Base-by-base conservation (phyloP, 2,888 invertebrate genomes). In the Epinotia bilunana region DNA sequence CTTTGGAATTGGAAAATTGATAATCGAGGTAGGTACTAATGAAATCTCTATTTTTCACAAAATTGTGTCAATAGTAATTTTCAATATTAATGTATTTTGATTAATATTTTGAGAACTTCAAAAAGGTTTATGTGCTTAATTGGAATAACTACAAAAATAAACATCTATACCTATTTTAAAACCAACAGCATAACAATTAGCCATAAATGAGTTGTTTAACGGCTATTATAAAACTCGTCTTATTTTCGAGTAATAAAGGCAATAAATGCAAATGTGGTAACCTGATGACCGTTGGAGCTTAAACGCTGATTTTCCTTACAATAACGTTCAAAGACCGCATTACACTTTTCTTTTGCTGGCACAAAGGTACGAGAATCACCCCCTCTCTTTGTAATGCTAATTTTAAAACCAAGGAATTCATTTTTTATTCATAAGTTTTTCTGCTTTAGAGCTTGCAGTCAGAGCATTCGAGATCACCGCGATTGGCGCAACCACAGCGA, bases 401-500 rank as follows among this genome's bases (percentile, higher is more conserved):
- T 93, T 93, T 93, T 90, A 91, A 92, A 92, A 92, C 93, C 91
- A 91, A 91, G 92, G 92, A 91, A 91, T 93, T 93, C 93, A 93
- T 93, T 92, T 92, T 93, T 93, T 93, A 94, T 94, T 94, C 93
- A 93, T 93, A 93, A 93, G 92, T 92, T 93, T 93, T 93, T 92
- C 91, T 91, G 91, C 90, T 91, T 89, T 87, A 87, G 90, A 91
- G 91, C 90, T 87, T 88, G 88, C 91, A 90, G 91, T 90, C 87
- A 84, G 90, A 91, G 91, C 90, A 91, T 90, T 88, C 88, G 87
- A 90, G 89, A 89, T 86, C 87, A 87, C 88, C 86, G 88, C 85
- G 90, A 91, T 91, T 89, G 91, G 88, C 88, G 90, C 88, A 82
- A 86, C 87, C 90, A 90, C 87, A 82, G 84, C 87, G 85, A 86